Evolutionary conservation across 2,888 invertebrate species (phyloP).

Genomic region (Callinectes sapidus): DNA sequence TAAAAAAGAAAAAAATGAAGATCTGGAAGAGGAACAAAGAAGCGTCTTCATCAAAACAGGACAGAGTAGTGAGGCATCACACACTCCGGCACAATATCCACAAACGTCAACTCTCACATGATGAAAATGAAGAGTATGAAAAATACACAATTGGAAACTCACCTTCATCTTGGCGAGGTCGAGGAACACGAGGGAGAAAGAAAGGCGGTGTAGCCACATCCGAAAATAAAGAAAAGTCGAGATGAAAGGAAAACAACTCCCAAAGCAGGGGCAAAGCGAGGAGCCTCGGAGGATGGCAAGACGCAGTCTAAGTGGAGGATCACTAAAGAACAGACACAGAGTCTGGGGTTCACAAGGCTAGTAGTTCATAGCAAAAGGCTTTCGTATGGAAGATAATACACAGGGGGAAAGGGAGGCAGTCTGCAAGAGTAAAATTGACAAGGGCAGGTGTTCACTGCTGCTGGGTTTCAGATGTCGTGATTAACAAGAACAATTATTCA

Average conservation of each 20-base stretch:
- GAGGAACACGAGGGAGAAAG: background rate
- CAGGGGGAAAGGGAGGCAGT: background rate
- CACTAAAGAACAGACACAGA: background rate
- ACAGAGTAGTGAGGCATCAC: background rate
- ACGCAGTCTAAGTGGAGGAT: background rate
- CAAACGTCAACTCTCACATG: slow-evolving; percentile 4
- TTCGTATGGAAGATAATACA: too few species aligned
- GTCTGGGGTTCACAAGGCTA: background rate
- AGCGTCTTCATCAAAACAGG: background rate
- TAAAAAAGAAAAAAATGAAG: background rate
- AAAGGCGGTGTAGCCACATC: background rate
- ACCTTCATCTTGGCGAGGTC: slow-evolving; percentile 22
- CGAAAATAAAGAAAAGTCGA: background rate
- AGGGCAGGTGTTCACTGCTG: background rate
- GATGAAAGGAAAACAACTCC: background rate
- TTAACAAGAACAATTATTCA: background rate
- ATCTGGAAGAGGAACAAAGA: background rate
- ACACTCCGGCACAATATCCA: slow-evolving; percentile 1
- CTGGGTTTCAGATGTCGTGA: background rate
- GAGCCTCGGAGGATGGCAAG: background rate
- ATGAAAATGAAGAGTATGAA: slow-evolving; percentile 3
- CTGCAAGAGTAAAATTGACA: background rate
- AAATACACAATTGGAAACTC: background rate
- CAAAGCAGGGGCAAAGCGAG: background rate
- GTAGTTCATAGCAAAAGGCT: background rate